Evolutionary conservation across 1,140 invertebrate species (phyloP).

Genomic region (Maniola jurtina): DNA sequence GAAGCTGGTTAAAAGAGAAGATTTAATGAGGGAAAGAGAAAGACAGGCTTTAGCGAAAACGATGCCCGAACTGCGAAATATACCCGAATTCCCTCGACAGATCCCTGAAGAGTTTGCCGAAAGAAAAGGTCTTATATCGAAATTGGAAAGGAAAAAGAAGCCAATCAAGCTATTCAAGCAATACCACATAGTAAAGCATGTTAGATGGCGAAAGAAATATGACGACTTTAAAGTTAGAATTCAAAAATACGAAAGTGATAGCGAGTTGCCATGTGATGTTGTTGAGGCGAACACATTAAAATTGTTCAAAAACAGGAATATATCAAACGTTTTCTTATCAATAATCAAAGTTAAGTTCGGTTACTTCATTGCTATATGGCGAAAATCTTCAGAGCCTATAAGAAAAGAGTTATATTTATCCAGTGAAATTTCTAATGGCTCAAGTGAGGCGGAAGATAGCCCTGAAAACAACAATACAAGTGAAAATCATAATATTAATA

Average conservation of each 20-base stretch:
- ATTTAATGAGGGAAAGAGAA: conserved; percentile 72
- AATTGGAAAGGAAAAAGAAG: conserved; percentile 35
- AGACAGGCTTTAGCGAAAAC: conserved; percentile 70
- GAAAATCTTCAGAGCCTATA: conserved; percentile 20
- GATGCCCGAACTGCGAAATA: conserved; percentile 64
- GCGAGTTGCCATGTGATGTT: conserved; percentile 38
- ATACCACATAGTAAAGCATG: conserved; percentile 37
- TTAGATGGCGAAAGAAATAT: conserved; percentile 34
- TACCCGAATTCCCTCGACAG: conserved; percentile 73
- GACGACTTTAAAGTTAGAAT: conserved; percentile 33
- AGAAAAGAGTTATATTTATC: conserved; percentile 25
- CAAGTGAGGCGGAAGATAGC: conserved; percentile 36
- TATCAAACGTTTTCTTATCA: conserved; percentile 45
- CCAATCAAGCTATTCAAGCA: conserved; percentile 31
- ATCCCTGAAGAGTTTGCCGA: conserved; percentile 57
- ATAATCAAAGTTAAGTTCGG: conserved; percentile 30
- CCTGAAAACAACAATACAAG: conserved; percentile 32
- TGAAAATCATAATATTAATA: neutral
- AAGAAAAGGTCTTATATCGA: conserved; percentile 51
- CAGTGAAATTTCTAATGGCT: conserved; percentile 36
- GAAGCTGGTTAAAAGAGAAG: conserved; percentile 71
- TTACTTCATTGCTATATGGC: conserved; percentile 46
- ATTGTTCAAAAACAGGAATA: conserved; percentile 27
- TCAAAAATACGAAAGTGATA: conserved; percentile 42
- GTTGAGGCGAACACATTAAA: conserved; percentile 40